Evolutionary conservation across 2,113 vertebrate genomes (phyloP), one percentile per base, ranked within the genome.

Genomic region (Chrysemys picta): DNA sequence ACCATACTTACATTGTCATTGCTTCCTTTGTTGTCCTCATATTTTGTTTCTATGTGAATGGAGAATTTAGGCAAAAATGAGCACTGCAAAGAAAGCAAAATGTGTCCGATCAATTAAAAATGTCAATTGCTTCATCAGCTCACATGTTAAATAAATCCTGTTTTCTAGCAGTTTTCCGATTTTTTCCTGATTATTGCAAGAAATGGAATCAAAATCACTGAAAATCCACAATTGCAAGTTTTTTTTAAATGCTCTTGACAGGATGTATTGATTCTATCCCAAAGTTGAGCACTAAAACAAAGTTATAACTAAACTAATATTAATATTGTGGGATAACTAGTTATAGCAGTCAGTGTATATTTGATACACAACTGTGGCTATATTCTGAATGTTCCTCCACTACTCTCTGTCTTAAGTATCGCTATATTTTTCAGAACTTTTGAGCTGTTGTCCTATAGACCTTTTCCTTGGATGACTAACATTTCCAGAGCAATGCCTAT

Each of bases 11-110:
- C 99, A 31, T 98, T 98, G 97, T 99, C 98, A 52, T 99, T 99
- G 96, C 98, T 98, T 92, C 99, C 99, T 96, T 99, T 99, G 98
- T 99, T 99, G 98, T 99, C 99, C 93, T 99, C 99, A 0, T 99
- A 99, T 96, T 99, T 99, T 76, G 99, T 99, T 97, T 99, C 99
- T 98, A 99, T 99, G 38, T 99, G 99, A 95, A 99, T 99, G 98
- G 99, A 99, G 98, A 99, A 99, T 96, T 99, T 99, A 54, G 99
- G 99, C 97, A 99, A 98, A 96, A 99, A 99, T 14, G 99, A 99
- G 84, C 99, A 99, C 99, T 99, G 95, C 31, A 97, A 98, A 59
- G 89, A 76, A 95, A 95, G 87, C 97, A 92, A 93, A 93, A 86
- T 3, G 82, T 19, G 54, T 57, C 90, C 85, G 59, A 49, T 96